Conservation (phyloP, 1,140 invertebrate genomes). For the Papilio polyxenes region DNA sequence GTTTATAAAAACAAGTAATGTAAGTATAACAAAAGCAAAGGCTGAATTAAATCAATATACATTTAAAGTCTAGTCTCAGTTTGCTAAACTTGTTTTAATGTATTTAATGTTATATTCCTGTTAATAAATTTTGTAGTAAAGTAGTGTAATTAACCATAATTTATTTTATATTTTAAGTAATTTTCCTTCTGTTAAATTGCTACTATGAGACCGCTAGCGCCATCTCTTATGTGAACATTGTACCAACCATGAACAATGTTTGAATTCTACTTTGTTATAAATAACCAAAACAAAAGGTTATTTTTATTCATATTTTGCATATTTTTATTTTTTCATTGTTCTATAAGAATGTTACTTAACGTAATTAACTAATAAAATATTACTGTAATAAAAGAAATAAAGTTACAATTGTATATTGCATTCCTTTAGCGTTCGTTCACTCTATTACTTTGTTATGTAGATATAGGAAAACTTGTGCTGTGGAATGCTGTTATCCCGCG, state of each 20-base stretch:
- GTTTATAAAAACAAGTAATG: neutral
- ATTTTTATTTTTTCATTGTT: neutral
- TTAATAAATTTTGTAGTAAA: neutral
- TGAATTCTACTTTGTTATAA: conserved; percentile 28
- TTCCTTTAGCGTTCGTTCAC: neutral
- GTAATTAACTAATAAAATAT: neutral
- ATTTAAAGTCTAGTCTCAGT: neutral
- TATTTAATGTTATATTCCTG: neutral
- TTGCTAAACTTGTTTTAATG: neutral
- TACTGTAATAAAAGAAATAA: neutral
- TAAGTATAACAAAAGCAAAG: neutral
- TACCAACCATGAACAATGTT: neutral
- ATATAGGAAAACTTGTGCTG: conserved; percentile 42
- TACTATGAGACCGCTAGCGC: conserved; percentile 47
- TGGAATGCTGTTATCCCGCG: conserved; percentile 54
- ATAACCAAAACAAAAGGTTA: neutral
- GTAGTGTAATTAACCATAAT: neutral
- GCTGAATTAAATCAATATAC: neutral
- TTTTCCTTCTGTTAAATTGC: conserved; percentile 30
- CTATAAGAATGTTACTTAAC: neutral
- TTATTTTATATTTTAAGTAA: neutral
- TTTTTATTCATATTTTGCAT: neutral
- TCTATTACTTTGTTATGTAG: conserved; percentile 15
- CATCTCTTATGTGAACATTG: conserved; percentile 48
- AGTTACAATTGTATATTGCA: neutral